phyloP scores from a whole-genome alignment of 2,797 vertebrate genomes.

The Sebastes kiyomatsui region DNA sequence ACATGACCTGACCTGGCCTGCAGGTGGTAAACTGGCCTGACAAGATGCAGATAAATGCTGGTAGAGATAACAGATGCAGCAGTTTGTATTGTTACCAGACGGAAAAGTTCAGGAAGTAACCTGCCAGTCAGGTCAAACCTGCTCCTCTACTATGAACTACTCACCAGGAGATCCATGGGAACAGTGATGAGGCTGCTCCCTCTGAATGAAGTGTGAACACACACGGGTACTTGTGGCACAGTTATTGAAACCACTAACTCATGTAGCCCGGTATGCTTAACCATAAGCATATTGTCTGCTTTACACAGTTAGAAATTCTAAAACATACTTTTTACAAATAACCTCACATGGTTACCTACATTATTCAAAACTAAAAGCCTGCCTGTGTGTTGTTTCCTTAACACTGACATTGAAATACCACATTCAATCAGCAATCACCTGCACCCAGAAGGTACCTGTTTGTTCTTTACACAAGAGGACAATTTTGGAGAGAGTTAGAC shows the following conservation, averaged over 20 bases:
- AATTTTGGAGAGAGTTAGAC: background rate
- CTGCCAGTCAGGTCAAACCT: conserved; percentile 48
- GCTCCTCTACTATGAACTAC: conserved; percentile 29
- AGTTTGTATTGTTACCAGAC: background rate
- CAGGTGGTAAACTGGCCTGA: conserved; percentile 24
- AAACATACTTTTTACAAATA: background rate
- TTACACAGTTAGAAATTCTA: background rate
- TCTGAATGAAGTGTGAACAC: background rate
- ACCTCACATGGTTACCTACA: background rate
- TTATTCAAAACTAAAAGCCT: background rate
- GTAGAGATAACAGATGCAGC: background rate
- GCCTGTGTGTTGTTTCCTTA: background rate
- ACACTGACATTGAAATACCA: background rate
- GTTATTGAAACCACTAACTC: background rate
- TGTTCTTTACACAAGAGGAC: background rate
- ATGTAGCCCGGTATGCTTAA: background rate
- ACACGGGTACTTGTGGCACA: background rate
- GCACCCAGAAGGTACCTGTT: background rate
- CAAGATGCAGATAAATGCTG: conserved; percentile 1
- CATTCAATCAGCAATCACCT: background rate
- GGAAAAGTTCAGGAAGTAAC: background rate
- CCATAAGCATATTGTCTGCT: background rate
- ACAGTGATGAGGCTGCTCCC: background rate
- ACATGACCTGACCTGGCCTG: conserved; percentile 3
- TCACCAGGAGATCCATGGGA: background rate